phyloP scores from a whole-genome alignment of 1,140 invertebrate species.

The Panulirus ornatus region DNA sequence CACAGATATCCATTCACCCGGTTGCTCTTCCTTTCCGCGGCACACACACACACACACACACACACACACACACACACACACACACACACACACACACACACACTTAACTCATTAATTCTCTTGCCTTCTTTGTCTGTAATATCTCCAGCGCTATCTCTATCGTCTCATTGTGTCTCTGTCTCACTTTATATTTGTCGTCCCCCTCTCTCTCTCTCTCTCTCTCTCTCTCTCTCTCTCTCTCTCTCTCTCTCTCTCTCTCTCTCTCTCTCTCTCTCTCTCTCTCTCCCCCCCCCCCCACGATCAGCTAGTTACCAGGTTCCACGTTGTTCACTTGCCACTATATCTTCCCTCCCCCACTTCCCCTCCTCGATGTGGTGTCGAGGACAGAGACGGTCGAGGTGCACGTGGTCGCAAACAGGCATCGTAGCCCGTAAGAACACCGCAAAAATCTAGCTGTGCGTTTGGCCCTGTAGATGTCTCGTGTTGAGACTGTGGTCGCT shows the following conservation, averaged over 20 bases:
- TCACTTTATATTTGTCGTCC: not conserved
- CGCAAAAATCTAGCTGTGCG: not conserved
- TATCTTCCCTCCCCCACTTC: not conserved
- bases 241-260: not conserved
- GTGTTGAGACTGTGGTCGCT: too few species aligned
- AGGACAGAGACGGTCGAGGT: not conserved
- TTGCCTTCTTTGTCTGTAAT: not conserved
- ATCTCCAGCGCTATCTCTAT: not conserved
- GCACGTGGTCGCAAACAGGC: not conserved
- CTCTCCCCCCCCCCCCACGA: too few species aligned
- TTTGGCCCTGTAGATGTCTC: too few species aligned
- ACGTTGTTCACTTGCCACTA: too few species aligned
- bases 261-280: not conserved
- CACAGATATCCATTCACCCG: too few species aligned
- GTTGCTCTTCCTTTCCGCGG: too few species aligned
- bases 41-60: too few species aligned
- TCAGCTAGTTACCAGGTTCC: too few species aligned
- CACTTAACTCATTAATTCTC: too few species aligned
- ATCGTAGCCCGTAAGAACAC: not conserved
- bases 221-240: not conserved
- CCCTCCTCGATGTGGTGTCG: not conserved
- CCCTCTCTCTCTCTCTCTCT: not conserved
- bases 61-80: too few species aligned
- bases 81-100: too few species aligned
- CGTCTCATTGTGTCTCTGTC: not conserved